Evolutionary conservation across 2,888 invertebrate species (phyloP).

Genomic region (Hirtodrosophila trivittata): DNA sequence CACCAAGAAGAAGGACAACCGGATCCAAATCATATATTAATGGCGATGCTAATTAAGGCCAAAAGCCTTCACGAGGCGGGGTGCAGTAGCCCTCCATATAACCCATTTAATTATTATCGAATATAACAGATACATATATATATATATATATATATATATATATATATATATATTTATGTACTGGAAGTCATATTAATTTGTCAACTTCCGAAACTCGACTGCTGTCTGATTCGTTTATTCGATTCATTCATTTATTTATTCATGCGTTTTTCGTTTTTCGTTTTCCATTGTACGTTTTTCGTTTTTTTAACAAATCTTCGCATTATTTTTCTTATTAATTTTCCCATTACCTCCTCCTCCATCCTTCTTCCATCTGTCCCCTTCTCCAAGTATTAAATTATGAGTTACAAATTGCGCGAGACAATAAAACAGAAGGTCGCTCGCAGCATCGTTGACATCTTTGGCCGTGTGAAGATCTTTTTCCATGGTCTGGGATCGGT

Average conservation of each 20-base stretch:
- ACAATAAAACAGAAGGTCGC: constrained; percentile 66
- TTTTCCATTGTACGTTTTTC: constrained; percentile 17
- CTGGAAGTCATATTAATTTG: constrained; percentile 41
- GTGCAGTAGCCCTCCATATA: no score
- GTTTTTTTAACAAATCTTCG: constrained; percentile 66
- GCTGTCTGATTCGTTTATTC: constrained; percentile 31
- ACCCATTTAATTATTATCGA: constrained; percentile 44
- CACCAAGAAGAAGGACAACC: constrained; percentile 52
- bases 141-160: neutral
- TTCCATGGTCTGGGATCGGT: constrained; percentile 22
- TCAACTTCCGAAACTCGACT: constrained; percentile 21
- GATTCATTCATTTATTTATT: constrained; percentile 30
- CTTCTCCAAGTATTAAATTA: constrained; percentile 50
- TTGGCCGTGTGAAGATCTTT: constrained; percentile 56
- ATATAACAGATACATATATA: neutral
- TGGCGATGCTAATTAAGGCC: constrained; percentile 13
- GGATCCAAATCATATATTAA: constrained; percentile 6
- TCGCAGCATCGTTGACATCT: constrained; percentile 40
- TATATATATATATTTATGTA: neutral
- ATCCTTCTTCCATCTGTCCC: constrained; percentile 33
- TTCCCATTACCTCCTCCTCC: neutral
- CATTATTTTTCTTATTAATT: constrained; percentile 56
- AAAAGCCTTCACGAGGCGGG: no score
- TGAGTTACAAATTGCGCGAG: constrained; percentile 70
- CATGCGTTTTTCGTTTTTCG: constrained; percentile 4